Conservation (phyloP, 1,140 invertebrate genomes). For the Rhagoletis pomonella region DNA sequence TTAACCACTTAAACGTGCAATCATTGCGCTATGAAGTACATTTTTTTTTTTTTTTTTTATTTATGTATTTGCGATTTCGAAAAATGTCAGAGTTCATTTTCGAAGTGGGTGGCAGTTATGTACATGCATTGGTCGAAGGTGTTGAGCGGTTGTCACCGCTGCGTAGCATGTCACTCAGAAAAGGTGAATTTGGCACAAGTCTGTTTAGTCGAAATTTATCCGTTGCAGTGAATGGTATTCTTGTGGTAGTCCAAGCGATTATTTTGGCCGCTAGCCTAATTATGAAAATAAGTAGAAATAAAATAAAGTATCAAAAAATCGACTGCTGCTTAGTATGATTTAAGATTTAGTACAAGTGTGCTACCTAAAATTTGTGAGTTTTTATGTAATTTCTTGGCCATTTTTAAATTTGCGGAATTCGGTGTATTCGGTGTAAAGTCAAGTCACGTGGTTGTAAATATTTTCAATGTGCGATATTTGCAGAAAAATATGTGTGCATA, state of each 20-base stretch:
- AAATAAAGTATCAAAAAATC: not conserved
- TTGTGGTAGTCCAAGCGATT: not conserved
- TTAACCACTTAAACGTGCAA: not conserved
- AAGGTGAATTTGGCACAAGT: not conserved
- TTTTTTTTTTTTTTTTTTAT: not conserved
- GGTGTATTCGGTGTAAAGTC: too few relatives aligned
- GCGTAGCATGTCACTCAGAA: not conserved
- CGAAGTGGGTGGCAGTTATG: not conserved
- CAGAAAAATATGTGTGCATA: too few relatives aligned
- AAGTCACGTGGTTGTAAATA: too few relatives aligned
- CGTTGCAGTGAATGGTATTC: not conserved
- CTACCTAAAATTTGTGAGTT: too few relatives aligned
- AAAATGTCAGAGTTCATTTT: slow-evolving; percentile 22
- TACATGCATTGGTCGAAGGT: not conserved
- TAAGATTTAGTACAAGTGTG: too few relatives aligned
- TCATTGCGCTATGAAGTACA: not conserved
- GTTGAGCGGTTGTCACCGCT: not conserved
- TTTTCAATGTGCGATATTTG: too few relatives aligned
- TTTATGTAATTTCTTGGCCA: too few relatives aligned
- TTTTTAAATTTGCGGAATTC: too few relatives aligned
- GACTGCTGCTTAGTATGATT: too few relatives aligned
- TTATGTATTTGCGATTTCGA: not conserved
- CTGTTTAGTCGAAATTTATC: not conserved
- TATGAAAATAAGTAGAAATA: not conserved
- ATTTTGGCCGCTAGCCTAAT: not conserved